These are phyloP conservation scores for Eonycteris spelaea DNA, from an alignment of 2,113 vertebrate genomes.

Conservation along the genomic window DNA sequence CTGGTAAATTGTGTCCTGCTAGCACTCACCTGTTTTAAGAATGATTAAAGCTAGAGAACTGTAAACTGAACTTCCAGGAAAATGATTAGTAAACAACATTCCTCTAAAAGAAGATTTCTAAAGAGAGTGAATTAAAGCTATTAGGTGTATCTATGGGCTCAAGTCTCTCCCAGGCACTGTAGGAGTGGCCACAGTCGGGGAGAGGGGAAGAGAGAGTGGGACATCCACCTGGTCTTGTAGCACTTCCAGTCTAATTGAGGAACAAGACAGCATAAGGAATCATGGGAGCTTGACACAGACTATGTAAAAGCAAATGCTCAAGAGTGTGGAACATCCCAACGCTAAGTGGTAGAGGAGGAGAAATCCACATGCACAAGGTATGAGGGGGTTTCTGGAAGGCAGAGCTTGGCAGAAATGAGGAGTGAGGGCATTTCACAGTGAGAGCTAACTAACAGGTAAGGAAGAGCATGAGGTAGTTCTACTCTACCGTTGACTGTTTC, in stretches of 20 bases:
- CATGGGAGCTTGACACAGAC: neutral
- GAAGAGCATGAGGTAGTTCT: neutral
- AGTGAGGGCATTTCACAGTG: neutral
- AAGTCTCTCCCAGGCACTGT: neutral
- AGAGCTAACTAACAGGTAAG: neutral
- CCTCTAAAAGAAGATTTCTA: neutral
- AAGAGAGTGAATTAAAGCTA: neutral
- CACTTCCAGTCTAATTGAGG: neutral
- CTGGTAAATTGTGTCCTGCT: neutral
- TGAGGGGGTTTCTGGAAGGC: neutral
- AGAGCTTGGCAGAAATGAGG: neutral
- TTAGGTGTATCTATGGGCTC: neutral
- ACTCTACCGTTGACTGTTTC: neutral
- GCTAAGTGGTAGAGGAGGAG: neutral
- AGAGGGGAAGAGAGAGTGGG: neutral
- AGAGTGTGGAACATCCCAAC: accelerated
- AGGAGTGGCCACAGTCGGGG: accelerated
- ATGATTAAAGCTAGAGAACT: neutral
- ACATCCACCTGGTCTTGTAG: neutral
- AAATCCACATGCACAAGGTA: accelerated
- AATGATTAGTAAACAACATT: neutral
- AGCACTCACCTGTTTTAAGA: neutral
- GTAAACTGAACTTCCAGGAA: neutral
- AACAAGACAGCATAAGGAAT: neutral
- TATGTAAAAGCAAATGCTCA: neutral